Evolutionary conservation across 2,113 vertebrate genomes (phyloP), one percentile per base, ranked within the genome.

Genomic region (Platichthys flesus): DNA sequence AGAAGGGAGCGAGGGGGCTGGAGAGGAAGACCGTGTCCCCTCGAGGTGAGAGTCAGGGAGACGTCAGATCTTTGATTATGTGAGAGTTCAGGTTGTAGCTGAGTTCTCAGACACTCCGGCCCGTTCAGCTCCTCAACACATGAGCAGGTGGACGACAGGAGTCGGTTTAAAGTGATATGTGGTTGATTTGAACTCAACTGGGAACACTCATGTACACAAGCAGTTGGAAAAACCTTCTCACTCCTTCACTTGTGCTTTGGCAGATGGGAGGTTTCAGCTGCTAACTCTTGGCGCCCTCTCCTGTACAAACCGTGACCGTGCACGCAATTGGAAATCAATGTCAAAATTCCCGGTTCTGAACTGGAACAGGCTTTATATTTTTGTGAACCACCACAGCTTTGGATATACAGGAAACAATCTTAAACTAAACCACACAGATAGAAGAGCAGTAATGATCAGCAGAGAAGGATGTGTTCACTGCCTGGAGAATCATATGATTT

Each of bases 271-370:
- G 40, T 42, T 75, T 74, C 37, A 80, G 55, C 18, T 40, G 64
- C 72, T 81, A 62, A 9, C 73, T 74, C 51, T 21, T 76, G 79
- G 76, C 72, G 81, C 86, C 92, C 81, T 90, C 93, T 83, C n/a
- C 76, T 90, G 91, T 85, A 0, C 15, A 78, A 26, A 20, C 0
- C 0, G 14, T 47, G 28, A 31, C 79, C 49, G 47, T 71, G 49
- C 77, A 82, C 7, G 28, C 12, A 35, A 3, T 9, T 13, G 1
- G 56, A 40, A 72, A 1, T 14, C 3, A 23, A n/a, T 20, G 5
- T 52, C 2, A 8, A 52, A 20, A 20, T 6, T 3, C 18, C 21
- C 5, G 2, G n/a, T 3, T 13, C 6, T 21, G 31, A 60, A 37
- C 35, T 28, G 60, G 13, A 74, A n/a, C 1, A 20, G 14, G 2